A percentile compares a stretch with the other conserved stretches of the same genome.
Conservation (phyloP, 2,888 invertebrate species). For the Ellobium chinense region DNA sequence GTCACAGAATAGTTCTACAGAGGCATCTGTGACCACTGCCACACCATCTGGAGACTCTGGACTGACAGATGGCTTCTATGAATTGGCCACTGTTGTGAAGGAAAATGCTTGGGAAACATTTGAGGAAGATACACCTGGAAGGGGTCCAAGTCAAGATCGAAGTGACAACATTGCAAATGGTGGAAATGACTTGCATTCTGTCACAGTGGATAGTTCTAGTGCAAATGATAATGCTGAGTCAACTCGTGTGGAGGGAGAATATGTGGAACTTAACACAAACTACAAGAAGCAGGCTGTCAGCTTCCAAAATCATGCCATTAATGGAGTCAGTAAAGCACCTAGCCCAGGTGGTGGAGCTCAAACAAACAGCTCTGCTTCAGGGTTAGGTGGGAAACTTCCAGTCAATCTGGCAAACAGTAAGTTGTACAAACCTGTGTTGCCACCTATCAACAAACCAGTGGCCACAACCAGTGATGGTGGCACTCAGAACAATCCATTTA, state of each 20-base stretch:
- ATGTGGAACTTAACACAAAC: constrained; percentile 49
- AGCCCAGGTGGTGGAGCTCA: background rate
- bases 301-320: constrained; percentile 22
- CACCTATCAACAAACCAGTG: constrained; percentile 37
- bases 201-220: background rate
- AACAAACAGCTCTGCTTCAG: background rate
- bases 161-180: background rate
- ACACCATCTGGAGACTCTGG: background rate
- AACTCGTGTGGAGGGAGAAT: constrained; percentile 50
- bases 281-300: constrained; percentile 33
- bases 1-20: background rate
- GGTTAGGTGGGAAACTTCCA: constrained; percentile 32
- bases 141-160: background rate
- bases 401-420: constrained; percentile 33
- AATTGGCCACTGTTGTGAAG: constrained; percentile 12
- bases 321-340: background rate
- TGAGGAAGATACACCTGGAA: background rate
- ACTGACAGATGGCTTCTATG: constrained; percentile 2
- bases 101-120: constrained; percentile 25
- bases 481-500: background rate
- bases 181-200: constrained; percentile 7
- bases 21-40: background rate
- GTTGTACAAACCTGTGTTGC: constrained; percentile 48
- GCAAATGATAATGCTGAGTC: background rate
- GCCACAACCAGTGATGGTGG: background rate